These are phyloP conservation scores for Coenobita brevimanus DNA, from an alignment of 1,140 invertebrate species.

Conservation along the genomic window DNA sequence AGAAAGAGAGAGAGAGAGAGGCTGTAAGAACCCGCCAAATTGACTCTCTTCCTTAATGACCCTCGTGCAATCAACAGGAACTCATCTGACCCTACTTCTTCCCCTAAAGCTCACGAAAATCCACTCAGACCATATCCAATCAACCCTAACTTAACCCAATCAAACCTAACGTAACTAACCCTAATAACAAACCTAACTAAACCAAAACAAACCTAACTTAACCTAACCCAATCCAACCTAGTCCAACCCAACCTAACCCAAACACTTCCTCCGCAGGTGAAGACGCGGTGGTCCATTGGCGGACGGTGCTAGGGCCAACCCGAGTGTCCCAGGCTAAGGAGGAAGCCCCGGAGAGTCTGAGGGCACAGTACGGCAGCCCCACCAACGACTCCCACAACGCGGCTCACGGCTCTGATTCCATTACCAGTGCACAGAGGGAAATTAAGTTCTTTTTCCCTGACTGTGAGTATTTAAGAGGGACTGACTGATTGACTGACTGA, in stretches of 20 bases:
- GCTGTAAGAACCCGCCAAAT: too few species aligned
- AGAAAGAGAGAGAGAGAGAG: too few species aligned
- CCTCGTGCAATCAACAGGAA: too few species aligned
- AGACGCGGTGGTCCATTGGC: slow-evolving; percentile 83
- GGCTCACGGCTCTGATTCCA: slow-evolving; percentile 87
- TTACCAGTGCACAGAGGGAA: slow-evolving; percentile 83
- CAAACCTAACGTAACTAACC: too few species aligned
- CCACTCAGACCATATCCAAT: too few species aligned
- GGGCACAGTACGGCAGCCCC: slow-evolving; percentile 81
- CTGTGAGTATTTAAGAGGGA: slow-evolving; percentile 77
- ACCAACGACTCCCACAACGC: slow-evolving; percentile 81
- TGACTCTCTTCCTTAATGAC: too few species aligned
- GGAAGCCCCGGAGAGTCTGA: slow-evolving; percentile 82
- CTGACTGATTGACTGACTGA: background rate
- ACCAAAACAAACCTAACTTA: too few species aligned
- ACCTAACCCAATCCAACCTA: too few species aligned
- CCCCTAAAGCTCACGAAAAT: too few species aligned
- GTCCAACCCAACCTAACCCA: background rate
- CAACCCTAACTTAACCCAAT: too few species aligned
- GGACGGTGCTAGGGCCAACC: slow-evolving; percentile 81
- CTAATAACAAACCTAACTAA: too few species aligned
- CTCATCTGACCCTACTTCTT: too few species aligned
- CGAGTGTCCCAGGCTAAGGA: slow-evolving; percentile 79
- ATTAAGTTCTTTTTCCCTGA: slow-evolving; percentile 92
- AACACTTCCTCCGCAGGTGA: slow-evolving; percentile 73